Conservation (phyloP, 2,888 invertebrate genomes). For the Tetragnatha montana region DNA sequence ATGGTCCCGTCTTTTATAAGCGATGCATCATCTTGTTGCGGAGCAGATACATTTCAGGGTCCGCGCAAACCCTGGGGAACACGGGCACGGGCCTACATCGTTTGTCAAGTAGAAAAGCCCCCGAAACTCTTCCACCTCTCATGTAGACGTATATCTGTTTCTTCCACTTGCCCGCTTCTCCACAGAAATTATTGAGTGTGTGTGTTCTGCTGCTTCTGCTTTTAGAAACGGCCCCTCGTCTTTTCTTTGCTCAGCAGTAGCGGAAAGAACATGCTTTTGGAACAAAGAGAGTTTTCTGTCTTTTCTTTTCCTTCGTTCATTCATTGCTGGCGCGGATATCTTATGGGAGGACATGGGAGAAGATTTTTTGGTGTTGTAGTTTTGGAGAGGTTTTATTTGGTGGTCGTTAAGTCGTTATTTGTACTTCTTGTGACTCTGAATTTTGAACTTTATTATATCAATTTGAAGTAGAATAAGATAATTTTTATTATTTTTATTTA, state of each 20-base stretch:
- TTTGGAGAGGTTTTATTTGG: not conserved
- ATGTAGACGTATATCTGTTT: constrained; percentile 40
- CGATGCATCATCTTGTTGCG: constrained; percentile 69
- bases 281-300: not conserved
- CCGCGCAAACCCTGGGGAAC: constrained; percentile 61
- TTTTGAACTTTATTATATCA: too few species aligned
- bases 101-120: constrained; percentile 61
- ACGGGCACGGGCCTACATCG: constrained; percentile 61
- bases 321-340: too few species aligned
- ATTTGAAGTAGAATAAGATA: too few species aligned
- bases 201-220: not conserved
- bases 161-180: constrained; percentile 28
- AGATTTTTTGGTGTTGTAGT: not conserved
- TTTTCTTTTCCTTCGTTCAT: not conserved
- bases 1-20: constrained; percentile 69
- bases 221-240: not conserved
- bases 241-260: not conserved
- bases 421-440: too few species aligned
- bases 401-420: not conserved
- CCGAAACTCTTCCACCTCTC: constrained; percentile 8
- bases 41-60: constrained; percentile 67
- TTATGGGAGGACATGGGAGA: not conserved
- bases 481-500: too few species aligned
- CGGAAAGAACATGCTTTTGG: not conserved
- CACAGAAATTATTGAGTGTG: constrained; percentile 37